Conservation (phyloP, 1,140 invertebrate genomes). For the Glossosoma conforme region DNA sequence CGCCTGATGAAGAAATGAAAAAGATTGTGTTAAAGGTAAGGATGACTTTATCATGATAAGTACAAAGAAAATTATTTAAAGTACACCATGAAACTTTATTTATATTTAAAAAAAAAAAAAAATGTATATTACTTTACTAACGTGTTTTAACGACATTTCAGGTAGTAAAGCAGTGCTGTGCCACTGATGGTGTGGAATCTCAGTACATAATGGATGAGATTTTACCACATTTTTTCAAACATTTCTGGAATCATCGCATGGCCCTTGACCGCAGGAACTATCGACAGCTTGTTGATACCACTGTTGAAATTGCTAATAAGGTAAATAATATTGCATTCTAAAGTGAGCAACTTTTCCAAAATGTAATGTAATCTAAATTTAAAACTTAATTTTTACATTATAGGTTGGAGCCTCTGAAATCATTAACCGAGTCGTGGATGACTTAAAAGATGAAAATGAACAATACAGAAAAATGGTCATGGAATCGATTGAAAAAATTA, state of each 20-base stretch:
- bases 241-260: constrained; percentile 99
- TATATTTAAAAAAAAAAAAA: constrained; percentile 8
- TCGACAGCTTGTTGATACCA: constrained; percentile 96
- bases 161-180: constrained; percentile 99
- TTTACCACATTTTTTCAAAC: constrained; percentile 97
- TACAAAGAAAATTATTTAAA: constrained; percentile 10
- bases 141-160: too few relatives aligned
- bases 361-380: background rate
- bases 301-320: constrained; percentile 99
- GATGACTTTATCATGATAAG: constrained; percentile 19
- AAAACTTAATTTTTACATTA: background rate
- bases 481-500: constrained; percentile 99
- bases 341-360: background rate
- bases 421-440: constrained; percentile 96
- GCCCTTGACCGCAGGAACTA: constrained; percentile 97
- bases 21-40: constrained; percentile 99
- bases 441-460: constrained; percentile 99
- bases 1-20: constrained; percentile 99
- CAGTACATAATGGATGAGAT: constrained; percentile 99
- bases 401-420: constrained; percentile 95
- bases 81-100: constrained; percentile 13
- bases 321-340: constrained; percentile 33
- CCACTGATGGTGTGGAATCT: constrained; percentile 98
- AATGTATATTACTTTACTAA: constrained; percentile 7
- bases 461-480: constrained; percentile 99